A percentile compares a stretch with the other conserved stretches of the same genome.
These are phyloP conservation scores for Holacanthus passer DNA, from an alignment of 2,113 vertebrate genomes.

Conservation along the genomic window DNA sequence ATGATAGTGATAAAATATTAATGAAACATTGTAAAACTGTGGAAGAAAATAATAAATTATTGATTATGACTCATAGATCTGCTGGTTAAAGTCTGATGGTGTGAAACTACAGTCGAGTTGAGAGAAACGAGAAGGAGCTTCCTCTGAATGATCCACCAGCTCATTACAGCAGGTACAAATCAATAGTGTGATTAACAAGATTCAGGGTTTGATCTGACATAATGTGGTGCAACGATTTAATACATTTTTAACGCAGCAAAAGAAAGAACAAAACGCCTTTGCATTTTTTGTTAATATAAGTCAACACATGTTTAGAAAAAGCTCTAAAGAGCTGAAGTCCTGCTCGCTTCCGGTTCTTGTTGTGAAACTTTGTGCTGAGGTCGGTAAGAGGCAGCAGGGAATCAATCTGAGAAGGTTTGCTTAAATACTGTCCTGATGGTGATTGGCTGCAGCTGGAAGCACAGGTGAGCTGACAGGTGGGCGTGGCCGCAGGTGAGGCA, in stretches of 20 bases:
- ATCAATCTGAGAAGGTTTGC: too few species aligned
- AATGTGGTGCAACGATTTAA: background rate
- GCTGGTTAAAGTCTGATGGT: constrained; percentile 33
- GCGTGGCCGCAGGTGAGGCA: too few species aligned
- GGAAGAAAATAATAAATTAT: constrained; percentile 45
- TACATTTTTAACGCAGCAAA: background rate
- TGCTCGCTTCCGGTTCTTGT: background rate
- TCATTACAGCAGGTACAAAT: background rate
- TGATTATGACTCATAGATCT: constrained; percentile 21
- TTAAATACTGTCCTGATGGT: too few species aligned
- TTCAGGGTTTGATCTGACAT: background rate
- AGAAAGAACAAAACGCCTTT: background rate
- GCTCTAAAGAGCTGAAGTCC: too few species aligned
- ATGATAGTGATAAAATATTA: constrained; percentile 53
- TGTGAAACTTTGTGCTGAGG: too few species aligned
- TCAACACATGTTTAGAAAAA: too few species aligned
- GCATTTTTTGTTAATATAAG: background rate
- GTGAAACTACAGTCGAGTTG: constrained; percentile 12
- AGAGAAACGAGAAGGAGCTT: background rate
- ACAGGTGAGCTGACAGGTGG: too few species aligned
- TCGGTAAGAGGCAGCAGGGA: too few species aligned
- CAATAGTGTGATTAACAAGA: background rate
- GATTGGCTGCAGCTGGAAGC: too few species aligned
- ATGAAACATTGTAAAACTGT: constrained; percentile 46
- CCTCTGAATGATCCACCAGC: background rate